phyloP scores from a whole-genome alignment of 2,888 invertebrate species.

The Tenthredo amoena region DNA sequence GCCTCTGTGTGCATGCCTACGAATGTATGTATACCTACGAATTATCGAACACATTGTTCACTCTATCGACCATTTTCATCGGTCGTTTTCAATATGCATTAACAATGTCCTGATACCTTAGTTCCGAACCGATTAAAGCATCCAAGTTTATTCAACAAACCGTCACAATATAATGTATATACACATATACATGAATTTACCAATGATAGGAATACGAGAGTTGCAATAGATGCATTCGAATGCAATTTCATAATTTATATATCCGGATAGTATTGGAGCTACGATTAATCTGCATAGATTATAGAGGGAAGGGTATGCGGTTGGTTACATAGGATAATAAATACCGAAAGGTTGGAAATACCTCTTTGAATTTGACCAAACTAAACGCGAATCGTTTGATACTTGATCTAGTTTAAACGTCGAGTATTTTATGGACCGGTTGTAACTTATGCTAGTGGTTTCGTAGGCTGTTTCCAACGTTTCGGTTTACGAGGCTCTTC shows the following conservation, averaged over 20 bases:
- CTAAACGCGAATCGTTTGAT: slow-evolving; percentile 1
- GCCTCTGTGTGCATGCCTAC: too few species aligned
- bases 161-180: too few species aligned
- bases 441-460: slow-evolving; percentile 43
- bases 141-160: background rate
- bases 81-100: background rate
- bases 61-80: background rate
- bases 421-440: slow-evolving; percentile 20
- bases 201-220: background rate
- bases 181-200: background rate
- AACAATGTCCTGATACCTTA: background rate
- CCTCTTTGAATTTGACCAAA: slow-evolving; percentile 11
- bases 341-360: background rate
- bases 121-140: background rate
- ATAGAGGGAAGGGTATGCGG: background rate
- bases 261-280: background rate
- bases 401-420: slow-evolving; percentile 5
- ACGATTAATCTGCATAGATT: background rate
- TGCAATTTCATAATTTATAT: background rate
- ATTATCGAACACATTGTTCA: background rate
- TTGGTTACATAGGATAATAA: background rate
- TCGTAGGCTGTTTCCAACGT: slow-evolving; percentile 29
- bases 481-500: slow-evolving; percentile 35
- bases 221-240: background rate
- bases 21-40: background rate